Evolutionary conservation across 37 sponge, comb jelly and placozoan species (phyloP).

Genomic region (Halichondria panicea): DNA sequence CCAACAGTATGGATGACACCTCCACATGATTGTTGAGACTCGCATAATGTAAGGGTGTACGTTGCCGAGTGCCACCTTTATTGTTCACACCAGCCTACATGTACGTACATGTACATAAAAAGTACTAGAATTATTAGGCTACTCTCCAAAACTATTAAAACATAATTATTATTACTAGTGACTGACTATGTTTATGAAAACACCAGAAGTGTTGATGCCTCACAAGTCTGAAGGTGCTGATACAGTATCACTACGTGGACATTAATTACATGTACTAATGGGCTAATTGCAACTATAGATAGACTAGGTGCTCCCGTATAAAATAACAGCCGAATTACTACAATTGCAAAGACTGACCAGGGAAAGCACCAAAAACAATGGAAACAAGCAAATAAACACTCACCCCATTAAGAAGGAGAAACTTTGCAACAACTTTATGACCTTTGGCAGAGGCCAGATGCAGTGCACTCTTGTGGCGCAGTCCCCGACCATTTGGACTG

Average conservation of each 20-base stretch:
- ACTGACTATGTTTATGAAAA: no score
- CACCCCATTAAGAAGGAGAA: constrained; percentile 55
- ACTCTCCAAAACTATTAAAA: no score
- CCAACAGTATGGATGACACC: constrained; percentile 50
- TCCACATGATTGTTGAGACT: constrained; percentile 46
- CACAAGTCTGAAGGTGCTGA: no score
- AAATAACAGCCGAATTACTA: no score
- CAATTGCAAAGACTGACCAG: neutral
- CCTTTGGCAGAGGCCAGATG: constrained; percentile 68
- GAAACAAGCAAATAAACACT: constrained; percentile 10
- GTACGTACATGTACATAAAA: no score
- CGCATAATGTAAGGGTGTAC: constrained; percentile 84
- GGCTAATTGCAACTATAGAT: no score
- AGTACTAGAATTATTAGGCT: neutral
- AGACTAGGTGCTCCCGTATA: no score
- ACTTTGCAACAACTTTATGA: constrained; percentile 31
- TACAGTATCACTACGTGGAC: no score
- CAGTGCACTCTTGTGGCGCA: constrained; percentile 76
- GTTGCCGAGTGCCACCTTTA: constrained; percentile 61
- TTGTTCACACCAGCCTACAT: constrained; percentile 72
- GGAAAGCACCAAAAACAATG: neutral
- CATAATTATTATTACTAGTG: no score
- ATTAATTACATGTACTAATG: no score
- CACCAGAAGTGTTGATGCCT: no score
- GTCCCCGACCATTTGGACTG: constrained; percentile 69